Evolutionary conservation across 2,113 vertebrate species (phyloP).

Genomic region (Chelonoidis abingdonii): DNA sequence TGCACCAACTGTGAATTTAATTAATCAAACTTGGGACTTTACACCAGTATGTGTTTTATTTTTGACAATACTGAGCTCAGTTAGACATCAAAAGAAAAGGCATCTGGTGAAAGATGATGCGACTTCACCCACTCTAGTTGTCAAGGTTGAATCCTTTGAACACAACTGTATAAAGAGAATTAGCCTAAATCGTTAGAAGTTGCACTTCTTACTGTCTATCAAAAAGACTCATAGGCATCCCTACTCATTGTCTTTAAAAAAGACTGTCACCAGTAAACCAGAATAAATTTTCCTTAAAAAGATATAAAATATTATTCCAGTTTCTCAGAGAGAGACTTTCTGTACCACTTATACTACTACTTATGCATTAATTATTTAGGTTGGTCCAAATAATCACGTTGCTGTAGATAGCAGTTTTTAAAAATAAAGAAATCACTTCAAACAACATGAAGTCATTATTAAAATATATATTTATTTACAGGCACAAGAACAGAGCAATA

Average conservation of each 20-base stretch:
- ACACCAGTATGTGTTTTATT: neutral
- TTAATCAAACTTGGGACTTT: neutral
- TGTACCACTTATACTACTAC: neutral
- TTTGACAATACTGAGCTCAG: neutral
- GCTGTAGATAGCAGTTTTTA: neutral
- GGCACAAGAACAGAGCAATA: neutral
- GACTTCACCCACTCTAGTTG: neutral
- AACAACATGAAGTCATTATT: neutral
- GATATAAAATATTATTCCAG: neutral
- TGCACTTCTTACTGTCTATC: neutral
- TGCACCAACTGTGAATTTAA: neutral
- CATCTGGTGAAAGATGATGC: neutral
- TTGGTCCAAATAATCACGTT: neutral
- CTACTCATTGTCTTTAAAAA: neutral
- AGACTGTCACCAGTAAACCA: neutral
- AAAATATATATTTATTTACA: neutral
- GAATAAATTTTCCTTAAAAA: neutral
- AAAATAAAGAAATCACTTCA: neutral
- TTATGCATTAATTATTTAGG: neutral
- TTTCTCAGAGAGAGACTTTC: neutral
- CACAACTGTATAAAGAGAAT: neutral
- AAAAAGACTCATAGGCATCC: rapidly evolving
- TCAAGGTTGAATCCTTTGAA: neutral
- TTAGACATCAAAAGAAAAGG: neutral
- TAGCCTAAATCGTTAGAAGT: neutral